phyloP scores from a whole-genome alignment of 2,113 vertebrate species.

The Eonycteris spelaea region DNA sequence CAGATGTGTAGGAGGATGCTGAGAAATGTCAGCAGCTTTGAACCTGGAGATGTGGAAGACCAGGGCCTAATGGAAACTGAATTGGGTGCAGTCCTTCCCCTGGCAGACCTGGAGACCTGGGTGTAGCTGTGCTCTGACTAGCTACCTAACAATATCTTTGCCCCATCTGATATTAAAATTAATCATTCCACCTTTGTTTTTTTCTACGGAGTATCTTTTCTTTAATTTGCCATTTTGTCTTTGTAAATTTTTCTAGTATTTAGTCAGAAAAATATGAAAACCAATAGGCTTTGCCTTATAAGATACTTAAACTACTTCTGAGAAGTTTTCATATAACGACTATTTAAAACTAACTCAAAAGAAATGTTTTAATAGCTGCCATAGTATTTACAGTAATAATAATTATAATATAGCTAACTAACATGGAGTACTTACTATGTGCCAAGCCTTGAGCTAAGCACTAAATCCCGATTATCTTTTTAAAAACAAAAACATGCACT shows the following conservation, averaged over 20 bases:
- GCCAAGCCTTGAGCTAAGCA: neutral
- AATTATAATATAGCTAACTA: neutral
- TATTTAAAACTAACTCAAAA: neutral
- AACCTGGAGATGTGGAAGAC: neutral
- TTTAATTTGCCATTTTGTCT: neutral
- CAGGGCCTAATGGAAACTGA: neutral
- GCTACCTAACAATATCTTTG: neutral
- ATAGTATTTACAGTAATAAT: neutral
- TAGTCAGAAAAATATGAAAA: neutral
- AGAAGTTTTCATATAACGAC: neutral
- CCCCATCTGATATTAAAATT: neutral
- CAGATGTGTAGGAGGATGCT: neutral
- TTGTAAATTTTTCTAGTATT: neutral
- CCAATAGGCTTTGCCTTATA: neutral
- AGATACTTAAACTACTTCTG: neutral
- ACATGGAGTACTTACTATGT: neutral
- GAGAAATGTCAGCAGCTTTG: neutral
- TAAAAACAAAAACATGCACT: neutral
- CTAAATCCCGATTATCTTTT: neutral
- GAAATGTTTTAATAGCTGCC: neutral
- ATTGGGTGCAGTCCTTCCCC: neutral
- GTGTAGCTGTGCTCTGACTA: no score
- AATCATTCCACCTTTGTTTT: neutral
- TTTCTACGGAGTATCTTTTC: neutral
- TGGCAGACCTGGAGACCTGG: no score